phyloP scores from a whole-genome alignment of 2,888 invertebrate genomes.

The Deilephila elpenor region DNA sequence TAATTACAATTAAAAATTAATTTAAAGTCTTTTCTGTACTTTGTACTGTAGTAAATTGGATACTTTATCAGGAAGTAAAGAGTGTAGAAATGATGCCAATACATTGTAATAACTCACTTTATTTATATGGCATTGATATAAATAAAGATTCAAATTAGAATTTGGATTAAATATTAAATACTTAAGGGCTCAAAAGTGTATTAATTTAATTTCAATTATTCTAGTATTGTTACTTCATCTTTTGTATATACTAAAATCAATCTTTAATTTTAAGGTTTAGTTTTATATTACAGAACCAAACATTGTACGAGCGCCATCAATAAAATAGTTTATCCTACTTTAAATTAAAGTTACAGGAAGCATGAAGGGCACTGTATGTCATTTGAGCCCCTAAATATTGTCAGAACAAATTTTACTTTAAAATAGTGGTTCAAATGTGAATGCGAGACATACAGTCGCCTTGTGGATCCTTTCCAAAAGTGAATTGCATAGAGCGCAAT shows the following conservation, averaged over 20 bases:
- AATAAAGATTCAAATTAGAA: background rate
- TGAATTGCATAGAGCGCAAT: slow-evolving; percentile 1
- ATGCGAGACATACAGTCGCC: slow-evolving; percentile 11
- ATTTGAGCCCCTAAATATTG: too few species aligned
- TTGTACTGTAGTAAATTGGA: background rate
- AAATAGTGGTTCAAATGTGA: slow-evolving; percentile 13
- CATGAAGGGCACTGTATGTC: too few species aligned
- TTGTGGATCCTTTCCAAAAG: slow-evolving; percentile 7
- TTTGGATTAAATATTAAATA: background rate
- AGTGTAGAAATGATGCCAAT: background rate
- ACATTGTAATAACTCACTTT: background rate
- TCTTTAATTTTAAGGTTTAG: too few species aligned
- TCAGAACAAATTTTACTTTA: background rate
- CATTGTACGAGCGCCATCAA: too few species aligned
- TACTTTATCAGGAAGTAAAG: background rate
- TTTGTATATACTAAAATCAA: too few species aligned
- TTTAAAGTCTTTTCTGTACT: background rate
- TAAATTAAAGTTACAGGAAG: too few species aligned
- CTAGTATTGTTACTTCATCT: too few species aligned
- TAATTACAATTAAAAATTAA: too few species aligned
- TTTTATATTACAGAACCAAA: too few species aligned
- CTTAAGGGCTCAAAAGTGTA: background rate
- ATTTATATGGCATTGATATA: background rate
- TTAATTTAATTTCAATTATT: too few species aligned
- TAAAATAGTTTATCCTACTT: too few species aligned